Base-by-base conservation (phyloP, 1,140 invertebrate genomes). In the Stegodyphus mimosarum region DNA sequence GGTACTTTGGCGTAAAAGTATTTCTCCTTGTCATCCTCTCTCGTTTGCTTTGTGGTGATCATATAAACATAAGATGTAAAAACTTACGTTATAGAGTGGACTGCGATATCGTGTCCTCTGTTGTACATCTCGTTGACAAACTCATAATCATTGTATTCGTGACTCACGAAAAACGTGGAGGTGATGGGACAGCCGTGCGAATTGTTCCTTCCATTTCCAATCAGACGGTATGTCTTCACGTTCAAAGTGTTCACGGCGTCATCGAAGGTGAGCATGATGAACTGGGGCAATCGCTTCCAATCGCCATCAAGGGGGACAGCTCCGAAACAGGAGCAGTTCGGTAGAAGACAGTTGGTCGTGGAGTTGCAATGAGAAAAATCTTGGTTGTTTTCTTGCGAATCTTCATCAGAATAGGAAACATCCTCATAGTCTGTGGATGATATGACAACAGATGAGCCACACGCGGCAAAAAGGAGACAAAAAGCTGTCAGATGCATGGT, bases 291-390 rank as follows among this genome's bases (percentile, higher is more conserved):
- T 3, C 52, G 6, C 33, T 33, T 33, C 33, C 1, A 33, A 7
- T 87, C 71, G 9, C 9, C 10, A 73, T 80, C 83, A 2, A 88
- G 52, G 1, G 96, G 96, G 9, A 96, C 96, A 91, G 97, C 95
- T 89, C 95, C 94, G 7, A 95, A 96, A 90, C 97, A 98, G 90
- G 95, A 97, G 89, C 97, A 98, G 88, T 97, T 96, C 7, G 97
- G 97, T 78, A 98, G 91, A 70, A 92, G 89, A 89, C 97, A 98
- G 66, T 94, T 92, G 1, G 93, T 91, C 33, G 33, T 1, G 1
- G 33, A 33, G 33, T 33, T 3, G 33, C 33, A 33, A 33, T 33
- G 33, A 33, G 33, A 1, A 33, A 33, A 33, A 33, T 33, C 33
- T 33, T 33, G 33, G 1, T 33, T 33, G 33, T 33, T 33, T 33